Evolutionary conservation across 2,797 vertebrate genomes (phyloP).

Genomic region (Argentina silus): DNA sequence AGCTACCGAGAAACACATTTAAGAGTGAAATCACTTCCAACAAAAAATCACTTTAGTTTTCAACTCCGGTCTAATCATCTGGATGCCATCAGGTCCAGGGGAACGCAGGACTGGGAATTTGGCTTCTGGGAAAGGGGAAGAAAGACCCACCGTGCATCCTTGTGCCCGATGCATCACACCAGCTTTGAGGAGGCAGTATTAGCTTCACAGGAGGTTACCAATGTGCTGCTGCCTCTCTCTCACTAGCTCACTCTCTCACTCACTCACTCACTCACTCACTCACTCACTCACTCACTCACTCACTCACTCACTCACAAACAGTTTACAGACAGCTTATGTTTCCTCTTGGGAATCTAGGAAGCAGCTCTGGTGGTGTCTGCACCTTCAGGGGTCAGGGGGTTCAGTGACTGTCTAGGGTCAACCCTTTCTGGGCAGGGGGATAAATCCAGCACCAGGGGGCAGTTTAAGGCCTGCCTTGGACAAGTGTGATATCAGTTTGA

Average conservation of each 20-base stretch:
- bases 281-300: not conserved
- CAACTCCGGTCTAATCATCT: slow-evolving; percentile 72
- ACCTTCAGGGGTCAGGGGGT: slow-evolving; percentile 59
- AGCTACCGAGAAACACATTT: slow-evolving; percentile 79
- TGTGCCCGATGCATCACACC: not conserved
- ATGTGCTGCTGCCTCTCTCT: not conserved
- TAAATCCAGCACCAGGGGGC: slow-evolving; percentile 59
- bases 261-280: slow-evolving; percentile 1
- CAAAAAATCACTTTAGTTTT: slow-evolving; percentile 80
- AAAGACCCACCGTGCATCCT: not conserved
- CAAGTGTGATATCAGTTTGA: slow-evolving; percentile 52
- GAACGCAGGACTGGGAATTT: not conserved
- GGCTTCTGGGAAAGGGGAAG: not conserved
- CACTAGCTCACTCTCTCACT: not conserved
- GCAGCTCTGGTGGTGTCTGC: slow-evolving; percentile 55
- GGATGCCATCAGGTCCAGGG: slow-evolving; percentile 70
- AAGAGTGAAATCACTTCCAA: slow-evolving; percentile 84
- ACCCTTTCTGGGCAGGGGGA: slow-evolving; percentile 44
- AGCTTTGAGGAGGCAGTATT: not conserved
- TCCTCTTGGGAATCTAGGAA: not conserved
- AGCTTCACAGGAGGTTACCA: not conserved
- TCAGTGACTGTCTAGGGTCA: slow-evolving; percentile 59
- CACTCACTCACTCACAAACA: not conserved
- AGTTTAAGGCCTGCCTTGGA: slow-evolving; percentile 52
- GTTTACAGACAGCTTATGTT: slow-evolving; percentile 1